phyloP scores from a whole-genome alignment of 2,797 vertebrate genomes.

The Clarias platycephalus region DNA sequence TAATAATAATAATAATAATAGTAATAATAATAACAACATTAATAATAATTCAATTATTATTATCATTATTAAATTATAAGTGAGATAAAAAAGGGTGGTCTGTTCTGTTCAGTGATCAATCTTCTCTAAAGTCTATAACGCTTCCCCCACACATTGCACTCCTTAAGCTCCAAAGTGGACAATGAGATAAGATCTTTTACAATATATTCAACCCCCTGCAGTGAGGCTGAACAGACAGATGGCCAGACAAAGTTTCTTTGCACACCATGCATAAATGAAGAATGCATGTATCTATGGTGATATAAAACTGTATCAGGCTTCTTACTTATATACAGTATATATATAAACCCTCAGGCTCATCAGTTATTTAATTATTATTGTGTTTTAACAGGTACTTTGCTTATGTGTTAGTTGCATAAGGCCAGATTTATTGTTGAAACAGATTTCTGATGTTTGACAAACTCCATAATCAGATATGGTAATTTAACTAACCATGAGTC shows the following conservation, averaged over 20 bases:
- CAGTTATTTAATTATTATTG: background rate
- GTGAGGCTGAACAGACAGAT: slow-evolving; percentile 69
- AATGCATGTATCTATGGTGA: background rate
- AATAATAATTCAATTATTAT: no score
- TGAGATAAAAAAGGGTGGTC: background rate
- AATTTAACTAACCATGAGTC: slow-evolving; percentile 1
- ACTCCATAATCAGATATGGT: slow-evolving; percentile 5
- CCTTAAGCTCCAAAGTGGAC: slow-evolving; percentile 59
- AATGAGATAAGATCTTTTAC: slow-evolving; percentile 59
- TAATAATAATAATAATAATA: background rate
- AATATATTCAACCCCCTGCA: slow-evolving; percentile 66
- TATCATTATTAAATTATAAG: background rate
- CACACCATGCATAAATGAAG: slow-evolving; percentile 26
- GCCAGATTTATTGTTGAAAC: background rate
- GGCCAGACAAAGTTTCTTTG: slow-evolving; percentile 61
- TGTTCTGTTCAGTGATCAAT: slow-evolving; percentile 4
- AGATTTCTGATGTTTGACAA: background rate
- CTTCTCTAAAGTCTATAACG: slow-evolving; percentile 14
- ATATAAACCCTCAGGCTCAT: background rate
- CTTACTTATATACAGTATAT: background rate
- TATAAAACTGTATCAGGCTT: background rate
- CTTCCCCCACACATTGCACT: slow-evolving; percentile 44
- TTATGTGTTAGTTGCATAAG: background rate
- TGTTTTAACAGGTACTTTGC: background rate
- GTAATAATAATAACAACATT: background rate